Base-by-base conservation (phyloP, 2,113 vertebrate genomes). In the Platysteira castanea region DNA sequence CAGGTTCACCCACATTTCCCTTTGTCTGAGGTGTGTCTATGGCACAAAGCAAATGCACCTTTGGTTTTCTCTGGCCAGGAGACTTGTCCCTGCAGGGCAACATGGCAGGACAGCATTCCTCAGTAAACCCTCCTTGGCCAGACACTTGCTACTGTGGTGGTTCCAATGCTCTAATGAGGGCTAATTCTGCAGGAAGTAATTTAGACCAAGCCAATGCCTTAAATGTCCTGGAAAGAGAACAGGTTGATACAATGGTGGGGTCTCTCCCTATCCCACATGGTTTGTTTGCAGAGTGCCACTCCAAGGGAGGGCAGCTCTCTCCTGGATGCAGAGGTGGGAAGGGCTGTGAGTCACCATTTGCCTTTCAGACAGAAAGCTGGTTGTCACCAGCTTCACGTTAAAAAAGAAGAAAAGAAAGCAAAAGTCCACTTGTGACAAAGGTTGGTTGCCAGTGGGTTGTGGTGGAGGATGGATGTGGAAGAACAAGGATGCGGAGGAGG, bases 181-280 rank as follows among this genome's bases (percentile, higher is more conserved):
- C 8, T 52, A 59, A 80, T 74, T 67, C 27, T 11, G 2, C 24
- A 56, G 50, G 67, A 80, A 65, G 63, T 28, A 79, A 89, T 41
- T 44, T 17, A 44, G 17, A 44, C 42, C 42, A 44, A 44, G 42
- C 7, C 42, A 17, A 8, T 44, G 42, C n/a, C 31, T 77, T 73
- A 50, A 69, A 47, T 39, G 7, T 73, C 42, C 54, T 31, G 21
- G 22, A 24, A 53, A 70, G 54, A 60, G 21, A 33, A 42, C 0
- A 1, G 11, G 20, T 37, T 1, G 1, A 28, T 7, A 47, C 27
- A 39, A 63, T 1, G 3, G 28, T 1, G 2, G 14, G 4, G 7
- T 49, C 15, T 70, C 53, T 77, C 42, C 33, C 19, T 0, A 0
- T 35, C 26, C 16, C 10, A 1, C 15, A 8, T 15, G 31, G 49